These are phyloP conservation scores for Malachius bipustulatus DNA, from an alignment of 2,888 invertebrate genomes.

Conservation along the genomic window DNA sequence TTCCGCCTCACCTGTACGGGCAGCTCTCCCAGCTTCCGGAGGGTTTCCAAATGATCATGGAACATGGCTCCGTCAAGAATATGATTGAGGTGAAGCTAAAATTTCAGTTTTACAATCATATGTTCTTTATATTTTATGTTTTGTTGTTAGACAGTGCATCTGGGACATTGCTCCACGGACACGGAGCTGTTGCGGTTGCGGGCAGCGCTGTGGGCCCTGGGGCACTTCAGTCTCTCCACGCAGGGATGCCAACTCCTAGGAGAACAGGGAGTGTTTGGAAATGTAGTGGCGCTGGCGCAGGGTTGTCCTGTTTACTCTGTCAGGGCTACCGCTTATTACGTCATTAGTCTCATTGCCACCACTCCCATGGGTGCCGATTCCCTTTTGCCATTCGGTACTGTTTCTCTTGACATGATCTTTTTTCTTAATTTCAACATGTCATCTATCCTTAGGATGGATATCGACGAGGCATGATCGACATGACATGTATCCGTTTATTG, in stretches of 20 bases:
- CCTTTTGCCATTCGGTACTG: slow-evolving; percentile 55
- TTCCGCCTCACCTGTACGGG: slow-evolving; percentile 73
- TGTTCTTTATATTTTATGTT: too few relatives aligned
- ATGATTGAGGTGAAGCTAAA: slow-evolving; percentile 10
- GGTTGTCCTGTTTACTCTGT: slow-evolving; percentile 76
- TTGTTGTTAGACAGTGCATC: too few relatives aligned
- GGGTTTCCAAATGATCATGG: slow-evolving; percentile 44
- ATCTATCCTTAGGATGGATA: slow-evolving; percentile 48
- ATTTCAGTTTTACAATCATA: too few relatives aligned
- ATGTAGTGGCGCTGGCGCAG: slow-evolving; percentile 58
- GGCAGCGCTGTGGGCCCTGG: slow-evolving; percentile 80
- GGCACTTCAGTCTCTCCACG: slow-evolving; percentile 67
- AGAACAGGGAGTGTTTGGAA: slow-evolving; percentile 36
- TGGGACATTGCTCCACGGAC: slow-evolving; percentile 51
- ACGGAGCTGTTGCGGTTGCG: slow-evolving; percentile 68
- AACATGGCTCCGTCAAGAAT: slow-evolving; percentile 39
- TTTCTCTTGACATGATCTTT: slow-evolving; percentile 3
- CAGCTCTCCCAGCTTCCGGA: slow-evolving; percentile 61
- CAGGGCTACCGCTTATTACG: slow-evolving; percentile 80
- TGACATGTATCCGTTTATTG: slow-evolving; percentile 64
- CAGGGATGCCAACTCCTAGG: slow-evolving; percentile 65
- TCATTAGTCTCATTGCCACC: slow-evolving; percentile 73
- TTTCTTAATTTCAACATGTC: background rate
- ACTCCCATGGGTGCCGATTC: slow-evolving; percentile 74
- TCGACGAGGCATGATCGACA: slow-evolving; percentile 66